Base-by-base conservation (phyloP, 2,888 invertebrate genomes). In the Dromius quadrimaculatus region DNA sequence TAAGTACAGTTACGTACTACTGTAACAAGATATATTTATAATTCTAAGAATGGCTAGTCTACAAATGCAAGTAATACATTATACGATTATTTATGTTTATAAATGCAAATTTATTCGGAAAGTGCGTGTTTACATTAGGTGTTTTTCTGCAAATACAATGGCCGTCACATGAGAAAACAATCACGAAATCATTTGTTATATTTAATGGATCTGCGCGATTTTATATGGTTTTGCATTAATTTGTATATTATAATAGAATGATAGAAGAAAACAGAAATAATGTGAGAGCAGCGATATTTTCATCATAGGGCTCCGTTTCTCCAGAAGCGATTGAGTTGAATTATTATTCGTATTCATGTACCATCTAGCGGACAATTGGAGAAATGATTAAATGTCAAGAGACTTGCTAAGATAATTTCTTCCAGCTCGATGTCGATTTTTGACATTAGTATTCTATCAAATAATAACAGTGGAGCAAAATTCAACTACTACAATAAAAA, bases 31-130 rank as follows among this genome's bases (percentile, higher is more conserved):
- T 19, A 36, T 59, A 59, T 59, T 59, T 59, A 36, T 59, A 13
- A 59, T 59, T 36, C 59, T n/a, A 36, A 34, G 59, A 59, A 59
- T n/a, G 8, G 13, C 47, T 22, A 15, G 47, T 9, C 22, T 13
- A 9, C 19, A 43, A 43, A 43, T 43, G 17, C 17, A 47, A 22
- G 47, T 20, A 47, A 47, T 47, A 47, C 17, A 41, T 47, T 22
- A 20, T 20, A 47, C 47, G 20, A 47, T 34, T 59, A 59, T 59
- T 59, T 59, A 59, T 59, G 59, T 20, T 34, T 59, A 59, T 59
- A 17, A 19, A 59, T 59, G 59, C 36, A 59, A 59, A 59, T 59
- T 59, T 59, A 59, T 59, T 59, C 59, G 36, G 36, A 59, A 59
- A n/a, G n/a, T 36, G 20, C 36, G 15, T 54, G 50, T 54, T 54